A percentile compares a stretch with the other conserved stretches of the same genome.
Conservation (phyloP, 2,113 vertebrate species). For the Phalacrocorax carbo region DNA sequence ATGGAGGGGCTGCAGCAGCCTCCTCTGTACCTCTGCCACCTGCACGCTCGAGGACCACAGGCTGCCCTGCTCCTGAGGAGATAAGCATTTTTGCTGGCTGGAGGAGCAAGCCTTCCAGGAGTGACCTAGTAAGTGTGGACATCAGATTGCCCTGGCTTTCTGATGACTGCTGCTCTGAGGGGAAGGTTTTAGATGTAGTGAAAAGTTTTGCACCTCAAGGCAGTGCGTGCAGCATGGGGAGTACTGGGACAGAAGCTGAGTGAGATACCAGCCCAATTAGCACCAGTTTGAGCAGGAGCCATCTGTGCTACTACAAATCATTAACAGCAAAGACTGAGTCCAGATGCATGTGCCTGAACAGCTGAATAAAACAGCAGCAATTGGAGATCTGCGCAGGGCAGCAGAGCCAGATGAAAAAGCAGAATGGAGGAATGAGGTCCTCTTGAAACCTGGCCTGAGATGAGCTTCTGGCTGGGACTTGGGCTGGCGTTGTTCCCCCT, state of each 20-base stretch:
- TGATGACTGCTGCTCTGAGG: not conserved
- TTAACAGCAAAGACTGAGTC: not conserved
- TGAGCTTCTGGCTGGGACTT: not conserved
- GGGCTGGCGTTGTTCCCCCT: fast-evolving
- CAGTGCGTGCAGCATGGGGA: fast-evolving
- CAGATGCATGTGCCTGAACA: not conserved
- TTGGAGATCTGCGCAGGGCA: not conserved
- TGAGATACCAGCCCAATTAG: not conserved
- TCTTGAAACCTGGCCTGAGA: not conserved
- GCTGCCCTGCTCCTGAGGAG: not conserved
- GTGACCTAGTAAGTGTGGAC: fast-evolving
- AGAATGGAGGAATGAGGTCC: not conserved
- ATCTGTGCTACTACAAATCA: not conserved
- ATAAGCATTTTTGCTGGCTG: not conserved
- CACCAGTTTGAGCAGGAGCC: not conserved
- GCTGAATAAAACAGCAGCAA: not conserved
- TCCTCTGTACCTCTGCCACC: not conserved
- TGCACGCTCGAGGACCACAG: fast-evolving
- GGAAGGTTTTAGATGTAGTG: not conserved
- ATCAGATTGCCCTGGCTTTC: not conserved
- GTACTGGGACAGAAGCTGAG: not conserved
- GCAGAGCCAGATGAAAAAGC: not conserved
- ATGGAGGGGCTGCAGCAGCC: not conserved
- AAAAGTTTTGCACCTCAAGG: not conserved
- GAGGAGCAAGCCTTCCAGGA: not conserved